A percentile compares a stretch with the other conserved stretches of the same genome.
These are phyloP conservation scores for Lacanobia oleracea DNA, from an alignment of 2,888 invertebrate species.

Conservation along the genomic window DNA sequence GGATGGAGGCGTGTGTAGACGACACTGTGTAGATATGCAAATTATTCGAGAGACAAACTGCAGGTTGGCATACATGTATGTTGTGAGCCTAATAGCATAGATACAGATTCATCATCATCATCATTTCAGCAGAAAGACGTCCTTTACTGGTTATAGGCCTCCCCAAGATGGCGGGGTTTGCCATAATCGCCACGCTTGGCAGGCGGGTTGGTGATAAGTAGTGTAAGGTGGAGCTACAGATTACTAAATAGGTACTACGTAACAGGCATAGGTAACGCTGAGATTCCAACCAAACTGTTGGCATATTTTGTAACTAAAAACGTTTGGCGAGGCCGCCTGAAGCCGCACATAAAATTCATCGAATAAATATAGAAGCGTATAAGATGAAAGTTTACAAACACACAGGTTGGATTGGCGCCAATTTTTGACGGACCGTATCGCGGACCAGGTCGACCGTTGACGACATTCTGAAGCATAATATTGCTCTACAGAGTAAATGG, in stretches of 20 bases:
- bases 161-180: no score
- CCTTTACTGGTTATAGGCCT: no score
- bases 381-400: slow-evolving; percentile 83
- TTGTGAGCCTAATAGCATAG: background rate
- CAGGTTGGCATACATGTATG: slow-evolving; percentile 16
- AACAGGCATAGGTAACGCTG: no score
- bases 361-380: slow-evolving; percentile 80
- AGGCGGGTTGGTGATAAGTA: no score
- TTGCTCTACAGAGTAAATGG: slow-evolving; percentile 50
- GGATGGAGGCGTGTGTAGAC: no score
- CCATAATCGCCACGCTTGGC: no score
- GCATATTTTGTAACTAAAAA: slow-evolving; percentile 57
- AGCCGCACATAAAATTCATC: slow-evolving; percentile 70
- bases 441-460: slow-evolving; percentile 57
- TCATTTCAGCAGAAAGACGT: no score
- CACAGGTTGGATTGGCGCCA: slow-evolving; percentile 83
- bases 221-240: no score
- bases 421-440: slow-evolving; percentile 62
- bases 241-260: no score
- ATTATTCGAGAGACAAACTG: slow-evolving; percentile 21
- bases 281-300: slow-evolving; percentile 22
- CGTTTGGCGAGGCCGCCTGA: slow-evolving; percentile 58
- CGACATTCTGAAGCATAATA: slow-evolving; percentile 46
- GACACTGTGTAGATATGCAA: background rate
- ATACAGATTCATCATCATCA: no score